Base-by-base conservation (phyloP, 2,797 vertebrate species). In the Apogon hyalosoma region DNA sequence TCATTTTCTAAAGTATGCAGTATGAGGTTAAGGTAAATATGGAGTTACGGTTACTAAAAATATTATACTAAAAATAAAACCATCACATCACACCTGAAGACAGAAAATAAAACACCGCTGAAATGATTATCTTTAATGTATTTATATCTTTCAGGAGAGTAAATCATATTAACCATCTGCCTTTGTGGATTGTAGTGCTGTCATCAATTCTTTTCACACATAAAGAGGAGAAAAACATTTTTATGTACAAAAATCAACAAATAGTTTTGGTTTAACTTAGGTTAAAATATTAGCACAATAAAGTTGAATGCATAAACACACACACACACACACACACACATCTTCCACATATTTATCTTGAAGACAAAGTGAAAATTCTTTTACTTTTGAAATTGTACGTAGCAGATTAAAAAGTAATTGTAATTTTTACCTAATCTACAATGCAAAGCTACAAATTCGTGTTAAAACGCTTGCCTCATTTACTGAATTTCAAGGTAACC, bases 21-120 rank as follows among this genome's bases (percentile, higher is more conserved):
- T 16, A 53, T 6, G 47, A 40, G 77, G 62, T 84, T 67, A 39
- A 70, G 63, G 63, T 71, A 47, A 53, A 55, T 74, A 50, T 70
- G 28, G 28, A 60, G 15, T 28, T 12, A 57, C 4, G 50, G 31
- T 47, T 24, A 18, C 16, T 21, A 4, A 43, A 72, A 12, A 60
- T 62, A 75, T 52, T 3, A 53, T 49, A 45, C 62, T 28, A 73
- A 54, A 70, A 40, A 53, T 46, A 2, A 28, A 45, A 11, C 12
- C 42, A 58, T 59, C 41, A 45, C 7, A 16, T 66, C 21, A 24
- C 21, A 24, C 21, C 28, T 46, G 14, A 58, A 48, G 19, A 16
- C 15, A 63, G 16, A 58, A 60, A 51, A 55, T 33, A 3, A 53
- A 50, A 51, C 24, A 38, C 63, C 6, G 49, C 4, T 24, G 21